phyloP scores from a whole-genome alignment of 2,888 invertebrate genomes.

The Hyposoter dolosus region DNA sequence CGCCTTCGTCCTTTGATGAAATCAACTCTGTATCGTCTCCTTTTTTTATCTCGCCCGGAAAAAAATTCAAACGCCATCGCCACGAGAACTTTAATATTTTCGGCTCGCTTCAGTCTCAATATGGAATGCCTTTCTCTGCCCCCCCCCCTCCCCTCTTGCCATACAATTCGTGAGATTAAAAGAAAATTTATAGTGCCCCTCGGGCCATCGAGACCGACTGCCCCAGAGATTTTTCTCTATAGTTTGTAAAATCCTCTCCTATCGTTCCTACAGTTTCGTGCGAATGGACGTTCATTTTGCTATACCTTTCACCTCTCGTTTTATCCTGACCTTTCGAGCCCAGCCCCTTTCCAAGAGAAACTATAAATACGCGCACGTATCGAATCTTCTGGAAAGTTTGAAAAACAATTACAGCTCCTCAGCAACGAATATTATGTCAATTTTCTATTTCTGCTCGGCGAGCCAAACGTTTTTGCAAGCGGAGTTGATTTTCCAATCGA shows the following conservation, averaged over 20 bases:
- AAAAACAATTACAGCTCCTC: slow-evolving; percentile 17
- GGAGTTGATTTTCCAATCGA: neutral
- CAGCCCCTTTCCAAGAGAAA: neutral
- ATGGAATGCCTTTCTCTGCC: slow-evolving; percentile 1
- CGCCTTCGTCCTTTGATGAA: neutral
- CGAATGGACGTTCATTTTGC: slow-evolving; percentile 79
- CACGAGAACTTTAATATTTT: slow-evolving; percentile 76
- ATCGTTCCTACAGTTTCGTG: slow-evolving; percentile 63
- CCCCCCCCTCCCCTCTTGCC: slow-evolving; percentile 42
- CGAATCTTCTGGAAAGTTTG: neutral
- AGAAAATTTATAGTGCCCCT: slow-evolving; percentile 80
- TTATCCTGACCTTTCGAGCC: slow-evolving; percentile 71
- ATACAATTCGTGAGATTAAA: slow-evolving; percentile 80
- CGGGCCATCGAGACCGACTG: slow-evolving; percentile 52
- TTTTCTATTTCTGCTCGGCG: neutral
- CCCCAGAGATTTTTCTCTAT: slow-evolving; percentile 19
- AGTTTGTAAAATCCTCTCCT: slow-evolving; percentile 26
- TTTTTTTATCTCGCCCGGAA: slow-evolving; percentile 38
- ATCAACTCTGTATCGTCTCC: neutral
- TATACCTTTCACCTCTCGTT: slow-evolving; percentile 75
- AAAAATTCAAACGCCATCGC: slow-evolving; percentile 18
- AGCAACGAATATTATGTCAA: neutral
- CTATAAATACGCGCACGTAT: neutral
- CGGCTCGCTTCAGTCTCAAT: slow-evolving; percentile 53
- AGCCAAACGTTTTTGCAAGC: neutral